Evolutionary conservation across 2,888 invertebrate species (phyloP).

Genomic region (Cheilosia soror): DNA sequence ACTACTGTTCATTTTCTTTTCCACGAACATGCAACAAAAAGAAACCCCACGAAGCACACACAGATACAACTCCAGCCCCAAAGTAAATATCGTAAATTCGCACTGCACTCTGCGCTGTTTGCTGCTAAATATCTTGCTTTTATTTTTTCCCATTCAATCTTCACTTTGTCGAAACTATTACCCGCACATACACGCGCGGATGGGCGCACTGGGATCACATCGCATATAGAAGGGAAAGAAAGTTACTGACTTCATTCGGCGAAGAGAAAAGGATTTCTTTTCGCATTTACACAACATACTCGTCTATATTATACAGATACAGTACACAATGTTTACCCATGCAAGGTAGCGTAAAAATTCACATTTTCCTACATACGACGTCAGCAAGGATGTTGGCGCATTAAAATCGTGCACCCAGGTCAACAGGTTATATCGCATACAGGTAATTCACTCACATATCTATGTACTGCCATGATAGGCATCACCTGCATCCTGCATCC

Average conservation of each 20-base stretch:
- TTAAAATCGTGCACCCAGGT: constrained; percentile 64
- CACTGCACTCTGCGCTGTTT: constrained; percentile 45
- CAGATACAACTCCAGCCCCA: constrained; percentile 1
- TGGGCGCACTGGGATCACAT: background rate
- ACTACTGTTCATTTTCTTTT: constrained; percentile 31
- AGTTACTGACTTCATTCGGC: constrained; percentile 59
- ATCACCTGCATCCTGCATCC: constrained; percentile 18
- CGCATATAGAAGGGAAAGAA: constrained; percentile 20
- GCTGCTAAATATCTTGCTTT: constrained; percentile 41
- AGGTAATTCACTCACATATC: constrained; percentile 70
- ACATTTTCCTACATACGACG: constrained; percentile 24
- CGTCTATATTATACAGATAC: too few species aligned
- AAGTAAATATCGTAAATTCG: constrained; percentile 59
- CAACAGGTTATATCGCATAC: constrained; percentile 66
- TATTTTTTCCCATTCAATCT: constrained; percentile 53
- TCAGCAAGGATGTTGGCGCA: constrained; percentile 37
- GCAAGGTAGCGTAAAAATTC: constrained; percentile 48
- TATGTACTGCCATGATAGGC: constrained; percentile 33
- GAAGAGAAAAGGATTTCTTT: constrained; percentile 54
- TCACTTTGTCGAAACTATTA: constrained; percentile 67
- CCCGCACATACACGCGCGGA: constrained; percentile 18
- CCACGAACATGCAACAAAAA: constrained; percentile 8
- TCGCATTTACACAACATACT: constrained; percentile 1
- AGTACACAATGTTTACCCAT: constrained; percentile 10
- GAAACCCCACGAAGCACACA: constrained; percentile 5